phyloP scores from a whole-genome alignment of 2,888 invertebrate genomes.

The Amaurobius ferox region DNA sequence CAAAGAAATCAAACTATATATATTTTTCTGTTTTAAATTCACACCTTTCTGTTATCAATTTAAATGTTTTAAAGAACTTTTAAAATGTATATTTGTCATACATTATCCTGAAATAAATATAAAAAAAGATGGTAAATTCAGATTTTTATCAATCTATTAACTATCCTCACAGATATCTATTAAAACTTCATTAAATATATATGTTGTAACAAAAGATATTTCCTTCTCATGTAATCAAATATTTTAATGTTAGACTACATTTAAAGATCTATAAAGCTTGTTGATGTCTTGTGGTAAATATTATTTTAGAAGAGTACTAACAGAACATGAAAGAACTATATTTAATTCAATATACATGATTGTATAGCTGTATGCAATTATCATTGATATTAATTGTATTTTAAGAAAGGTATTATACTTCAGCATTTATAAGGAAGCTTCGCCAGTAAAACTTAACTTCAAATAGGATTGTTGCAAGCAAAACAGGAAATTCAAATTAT shows the following conservation, averaged over 20 bases:
- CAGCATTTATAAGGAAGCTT: too few relatives aligned
- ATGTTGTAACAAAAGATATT: not conserved
- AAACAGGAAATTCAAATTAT: too few relatives aligned
- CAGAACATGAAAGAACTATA: too few relatives aligned
- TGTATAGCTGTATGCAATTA: too few relatives aligned
- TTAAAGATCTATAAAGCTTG: not conserved
- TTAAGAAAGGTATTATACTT: too few relatives aligned
- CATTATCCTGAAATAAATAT: conserved; percentile 1
- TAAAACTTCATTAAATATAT: not conserved
- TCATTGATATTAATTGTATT: too few relatives aligned
- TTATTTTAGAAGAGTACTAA: not conserved
- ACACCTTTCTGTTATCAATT: not conserved
- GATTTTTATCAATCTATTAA: not conserved
- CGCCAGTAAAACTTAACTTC: too few relatives aligned
- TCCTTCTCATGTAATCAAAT: conserved; percentile 1
- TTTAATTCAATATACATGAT: too few relatives aligned
- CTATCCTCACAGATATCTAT: not conserved
- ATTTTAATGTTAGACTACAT: not conserved
- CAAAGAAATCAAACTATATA: too few relatives aligned
- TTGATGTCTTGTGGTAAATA: not conserved
- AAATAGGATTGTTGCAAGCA: too few relatives aligned
- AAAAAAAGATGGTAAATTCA: not conserved
- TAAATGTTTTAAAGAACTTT: not conserved
- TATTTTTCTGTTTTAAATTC: too few relatives aligned
- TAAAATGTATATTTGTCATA: not conserved